Evolutionary conservation across 2,113 vertebrate genomes (phyloP), one percentile per base, ranked within the genome.

Genomic region (Rhea pennata): DNA sequence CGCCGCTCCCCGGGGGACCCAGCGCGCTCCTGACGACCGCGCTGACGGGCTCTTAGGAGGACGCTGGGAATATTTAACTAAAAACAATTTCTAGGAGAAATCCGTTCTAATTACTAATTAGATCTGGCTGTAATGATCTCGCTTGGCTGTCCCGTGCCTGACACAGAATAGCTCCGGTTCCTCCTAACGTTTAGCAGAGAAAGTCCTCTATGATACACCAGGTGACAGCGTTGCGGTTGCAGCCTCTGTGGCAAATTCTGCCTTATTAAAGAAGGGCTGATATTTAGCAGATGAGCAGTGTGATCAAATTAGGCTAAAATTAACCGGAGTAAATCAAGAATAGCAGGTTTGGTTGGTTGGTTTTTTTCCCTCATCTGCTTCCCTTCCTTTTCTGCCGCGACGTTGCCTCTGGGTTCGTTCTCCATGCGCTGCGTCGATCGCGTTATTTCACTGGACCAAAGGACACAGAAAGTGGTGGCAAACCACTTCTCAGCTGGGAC

Each of bases 81-180:
- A 96, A 97, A 97, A 97, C 94, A 95, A 90, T 96, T 97, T 97
- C 95, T 85, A 94, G 87, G 79, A 53, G 39, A 95, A 92, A 93
- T 92, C 94, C 82, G 93, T 89, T 96, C 90, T 97, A 97, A 98
- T 97, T 98, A 97, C 97, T 97, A 98, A 98, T 98, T 98, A 98
- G 95, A 95, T 90, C 69, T 95, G 96, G 96, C 97, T 97, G 78
- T 97, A 97, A 98, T 97, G 96, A 96, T 95, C 95, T 97, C 97
- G 97, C 85, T 7, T 92, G 93, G 80, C 96, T 93, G 64, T 95
- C 96, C 97, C 95, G 84, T 95, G 96, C 98, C 97, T 98, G 96
- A 96, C 66, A 54, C 76, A n/a, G 93, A 95, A 74, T 72, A 95
- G 95, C 73, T 82, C 82, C 29, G 3, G 74, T 91, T 96, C 95